Conservation (phyloP, 2,797 vertebrate genomes). For the Falco rusticolus region DNA sequence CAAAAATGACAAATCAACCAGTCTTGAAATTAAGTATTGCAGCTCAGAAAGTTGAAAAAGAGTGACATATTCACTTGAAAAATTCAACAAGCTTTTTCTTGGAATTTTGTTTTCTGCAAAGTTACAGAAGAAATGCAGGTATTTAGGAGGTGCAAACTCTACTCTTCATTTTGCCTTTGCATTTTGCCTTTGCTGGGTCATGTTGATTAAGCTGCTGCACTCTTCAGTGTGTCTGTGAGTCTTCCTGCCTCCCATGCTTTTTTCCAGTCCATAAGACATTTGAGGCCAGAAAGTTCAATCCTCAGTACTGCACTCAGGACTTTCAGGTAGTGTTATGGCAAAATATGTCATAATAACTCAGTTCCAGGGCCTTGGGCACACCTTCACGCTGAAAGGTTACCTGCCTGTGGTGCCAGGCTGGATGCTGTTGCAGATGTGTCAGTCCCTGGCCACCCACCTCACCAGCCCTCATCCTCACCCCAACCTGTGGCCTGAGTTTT, state of each 20-base stretch:
- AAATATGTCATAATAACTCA: neutral
- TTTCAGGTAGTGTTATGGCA: neutral
- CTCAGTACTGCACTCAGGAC: neutral
- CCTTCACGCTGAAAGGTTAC: fast-evolving
- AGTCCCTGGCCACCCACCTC: neutral
- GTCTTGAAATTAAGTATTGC: neutral
- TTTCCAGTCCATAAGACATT: neutral
- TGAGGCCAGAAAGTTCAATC: neutral
- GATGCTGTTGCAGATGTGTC: fast-evolving
- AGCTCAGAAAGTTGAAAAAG: neutral
- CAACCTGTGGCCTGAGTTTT: neutral
- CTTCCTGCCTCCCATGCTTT: neutral
- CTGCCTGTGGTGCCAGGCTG: neutral
- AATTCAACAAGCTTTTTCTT: neutral
- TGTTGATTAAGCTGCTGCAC: fast-evolving
- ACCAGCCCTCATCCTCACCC: neutral
- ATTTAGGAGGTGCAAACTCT: neutral
- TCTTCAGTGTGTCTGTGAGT: neutral
- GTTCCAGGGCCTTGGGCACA: neutral
- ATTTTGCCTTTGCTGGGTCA: neutral
- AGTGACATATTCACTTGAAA: neutral
- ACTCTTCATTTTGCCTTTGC: neutral
- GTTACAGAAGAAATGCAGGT: neutral
- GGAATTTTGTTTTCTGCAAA: neutral
- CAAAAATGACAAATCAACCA: neutral